A percentile compares a stretch with the other conserved stretches of the same genome.
Conservation (phyloP, 2,797 vertebrate species). For the Calcarius lapponicus region DNA sequence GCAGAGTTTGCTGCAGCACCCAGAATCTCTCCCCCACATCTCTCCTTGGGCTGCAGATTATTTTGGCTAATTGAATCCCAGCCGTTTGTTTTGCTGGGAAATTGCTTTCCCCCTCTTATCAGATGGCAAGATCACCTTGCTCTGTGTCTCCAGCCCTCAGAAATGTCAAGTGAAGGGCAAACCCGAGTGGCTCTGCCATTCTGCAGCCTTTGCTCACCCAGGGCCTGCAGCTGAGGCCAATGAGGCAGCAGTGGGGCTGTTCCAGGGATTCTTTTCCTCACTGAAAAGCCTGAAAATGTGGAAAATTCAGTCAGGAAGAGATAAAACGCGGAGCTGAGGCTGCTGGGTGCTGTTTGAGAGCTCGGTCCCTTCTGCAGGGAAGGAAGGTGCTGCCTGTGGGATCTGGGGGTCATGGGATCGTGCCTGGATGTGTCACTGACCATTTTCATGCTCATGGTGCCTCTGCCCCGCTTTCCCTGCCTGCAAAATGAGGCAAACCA, state of each 20-base stretch:
- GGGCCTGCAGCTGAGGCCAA: neutral
- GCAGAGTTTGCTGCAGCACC: neutral
- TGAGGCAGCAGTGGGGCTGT: neutral
- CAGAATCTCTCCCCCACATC: neutral
- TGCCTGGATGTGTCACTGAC: neutral
- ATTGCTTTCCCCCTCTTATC: slow-evolving; percentile 7
- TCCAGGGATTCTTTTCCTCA: neutral
- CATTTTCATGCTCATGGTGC: neutral
- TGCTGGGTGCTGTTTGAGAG: neutral
- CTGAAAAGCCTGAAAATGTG: neutral
- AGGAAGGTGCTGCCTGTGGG: neutral
- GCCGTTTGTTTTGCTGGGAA: neutral
- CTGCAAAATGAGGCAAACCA: neutral
- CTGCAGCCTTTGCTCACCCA: neutral
- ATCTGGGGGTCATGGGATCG: neutral
- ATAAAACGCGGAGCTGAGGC: neutral
- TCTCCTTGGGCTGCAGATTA: slow-evolving; percentile 12
- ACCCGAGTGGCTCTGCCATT: neutral
- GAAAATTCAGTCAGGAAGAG: neutral
- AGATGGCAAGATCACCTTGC: neutral
- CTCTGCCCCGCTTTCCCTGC: neutral
- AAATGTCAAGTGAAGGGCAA: slow-evolving; percentile 50
- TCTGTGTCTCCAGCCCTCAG: neutral
- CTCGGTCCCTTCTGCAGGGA: neutral
- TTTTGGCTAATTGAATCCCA: slow-evolving; percentile 40